Conservation (phyloP, 2,113 vertebrate genomes). For the Bostrychus sinensis region DNA sequence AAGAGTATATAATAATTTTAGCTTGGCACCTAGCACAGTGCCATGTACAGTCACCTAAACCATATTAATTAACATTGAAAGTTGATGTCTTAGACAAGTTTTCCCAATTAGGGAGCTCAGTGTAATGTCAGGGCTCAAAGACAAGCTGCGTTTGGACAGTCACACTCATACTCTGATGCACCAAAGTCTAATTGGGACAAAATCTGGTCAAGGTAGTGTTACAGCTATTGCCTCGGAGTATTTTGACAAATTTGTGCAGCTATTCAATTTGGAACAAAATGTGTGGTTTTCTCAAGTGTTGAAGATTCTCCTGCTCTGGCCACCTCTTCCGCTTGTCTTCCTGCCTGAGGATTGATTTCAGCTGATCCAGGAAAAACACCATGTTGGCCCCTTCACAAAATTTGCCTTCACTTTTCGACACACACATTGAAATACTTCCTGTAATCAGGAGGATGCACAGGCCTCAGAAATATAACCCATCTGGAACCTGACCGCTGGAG, state of each 20-base stretch:
- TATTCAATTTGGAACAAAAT: constrained; percentile 2
- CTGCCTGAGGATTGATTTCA: constrained; percentile 23
- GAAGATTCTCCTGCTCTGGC: background rate
- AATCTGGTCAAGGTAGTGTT: constrained; percentile 5
- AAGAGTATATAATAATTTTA: constrained; percentile 7
- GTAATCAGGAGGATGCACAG: constrained; percentile 24
- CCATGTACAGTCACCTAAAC: constrained; percentile 15
- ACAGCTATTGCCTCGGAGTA: background rate
- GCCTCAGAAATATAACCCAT: constrained; percentile 69
- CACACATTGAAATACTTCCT: constrained; percentile 36
- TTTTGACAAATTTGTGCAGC: constrained; percentile 1
- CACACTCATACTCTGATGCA: background rate
- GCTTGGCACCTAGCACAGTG: background rate
- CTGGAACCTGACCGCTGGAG: constrained; percentile 63
- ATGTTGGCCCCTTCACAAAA: constrained; percentile 4
- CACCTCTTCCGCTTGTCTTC: constrained; percentile 12
- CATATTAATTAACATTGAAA: constrained; percentile 10
- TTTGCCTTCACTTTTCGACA: constrained; percentile 14
- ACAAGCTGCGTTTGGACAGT: constrained; percentile 8
- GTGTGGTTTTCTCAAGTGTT: background rate
- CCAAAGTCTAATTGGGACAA: background rate
- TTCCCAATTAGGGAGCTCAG: constrained; percentile 15
- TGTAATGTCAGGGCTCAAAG: constrained; percentile 17
- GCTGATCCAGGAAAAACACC: constrained; percentile 20
- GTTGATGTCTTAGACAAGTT: constrained; percentile 13